Evolutionary conservation across 2,888 invertebrate species (phyloP).

Genomic region (Endotricha flammealis): DNA sequence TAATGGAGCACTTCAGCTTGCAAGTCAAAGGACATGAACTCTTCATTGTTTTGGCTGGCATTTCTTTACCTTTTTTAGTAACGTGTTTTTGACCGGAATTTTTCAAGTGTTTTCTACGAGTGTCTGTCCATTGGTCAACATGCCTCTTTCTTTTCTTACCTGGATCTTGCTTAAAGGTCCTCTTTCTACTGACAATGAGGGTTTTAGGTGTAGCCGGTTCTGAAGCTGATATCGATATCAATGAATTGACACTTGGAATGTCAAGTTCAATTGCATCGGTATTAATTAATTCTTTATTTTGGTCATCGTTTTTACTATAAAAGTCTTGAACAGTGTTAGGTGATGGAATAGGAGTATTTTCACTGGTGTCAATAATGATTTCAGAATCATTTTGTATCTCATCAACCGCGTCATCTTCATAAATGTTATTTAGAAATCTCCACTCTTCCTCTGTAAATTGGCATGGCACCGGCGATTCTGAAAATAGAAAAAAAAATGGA

Average conservation of each 20-base stretch:
- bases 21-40: too few species aligned
- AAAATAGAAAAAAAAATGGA: too few species aligned
- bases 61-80: too few species aligned
- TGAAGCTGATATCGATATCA: neutral
- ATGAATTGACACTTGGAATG: neutral
- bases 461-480: too few species aligned
- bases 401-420: neutral
- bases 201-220: neutral
- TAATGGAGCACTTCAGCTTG: too few species aligned
- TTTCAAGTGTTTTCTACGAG: too few species aligned
- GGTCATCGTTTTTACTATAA: neutral
- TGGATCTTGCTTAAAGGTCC: neutral
- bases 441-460: too few species aligned
- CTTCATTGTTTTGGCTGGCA: too few species aligned
- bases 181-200: conserved; percentile 7
- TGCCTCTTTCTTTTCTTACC: too few species aligned
- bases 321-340: conserved; percentile 5
- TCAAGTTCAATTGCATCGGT: neutral
- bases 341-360: conserved; percentile 9
- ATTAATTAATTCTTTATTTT: neutral
- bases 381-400: conserved; percentile 4
- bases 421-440: conserved; percentile 1
- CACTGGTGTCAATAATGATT: conserved; percentile 6
- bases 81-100: too few species aligned
- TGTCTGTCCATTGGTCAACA: too few species aligned